Evolutionary conservation across 2,888 invertebrate species (phyloP).

Genomic region (Zygothrica quintamaculata): DNA sequence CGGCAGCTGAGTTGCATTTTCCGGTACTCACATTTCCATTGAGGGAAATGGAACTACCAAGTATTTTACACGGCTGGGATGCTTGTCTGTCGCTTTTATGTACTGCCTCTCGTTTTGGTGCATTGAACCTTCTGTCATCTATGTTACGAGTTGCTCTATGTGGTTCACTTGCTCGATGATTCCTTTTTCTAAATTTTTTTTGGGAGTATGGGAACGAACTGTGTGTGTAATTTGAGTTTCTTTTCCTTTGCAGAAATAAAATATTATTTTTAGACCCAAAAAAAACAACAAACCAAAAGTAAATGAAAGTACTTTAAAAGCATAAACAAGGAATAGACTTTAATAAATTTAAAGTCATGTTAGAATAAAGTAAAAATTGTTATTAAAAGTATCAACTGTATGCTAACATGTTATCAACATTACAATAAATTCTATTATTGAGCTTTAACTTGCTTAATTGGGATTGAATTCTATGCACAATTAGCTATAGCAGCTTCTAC

Average conservation of each 20-base stretch:
- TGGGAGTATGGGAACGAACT: conserved; percentile 34
- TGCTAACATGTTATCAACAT: too few species aligned
- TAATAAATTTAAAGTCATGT: neutral
- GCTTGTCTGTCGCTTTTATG: conserved; percentile 23
- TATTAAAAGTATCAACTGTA: too few species aligned
- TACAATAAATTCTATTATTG: too few species aligned
- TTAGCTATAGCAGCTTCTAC: too few species aligned
- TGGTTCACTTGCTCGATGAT: conserved; percentile 51
- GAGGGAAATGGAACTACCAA: conserved; percentile 54
- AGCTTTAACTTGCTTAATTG: too few species aligned
- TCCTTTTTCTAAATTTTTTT: conserved; percentile 20
- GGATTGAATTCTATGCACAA: too few species aligned
- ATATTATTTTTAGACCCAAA: conserved; percentile 30
- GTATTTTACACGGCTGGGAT: conserved; percentile 55
- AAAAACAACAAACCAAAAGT: neutral
- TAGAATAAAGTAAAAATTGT: too few species aligned
- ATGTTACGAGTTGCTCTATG: conserved; percentile 21
- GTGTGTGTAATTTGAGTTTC: conserved; percentile 46
- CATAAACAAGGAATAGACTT: too few species aligned
- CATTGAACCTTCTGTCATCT: conserved; percentile 51
- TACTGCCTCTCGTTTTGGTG: conserved; percentile 42
- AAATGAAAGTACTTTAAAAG: too few species aligned
- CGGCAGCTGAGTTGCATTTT: conserved; percentile 62
- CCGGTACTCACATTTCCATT: conserved; percentile 62
- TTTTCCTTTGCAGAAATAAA: conserved; percentile 40